Evolutionary conservation across 2,797 vertebrate species (phyloP).

Genomic region (Danio tinwini): DNA sequence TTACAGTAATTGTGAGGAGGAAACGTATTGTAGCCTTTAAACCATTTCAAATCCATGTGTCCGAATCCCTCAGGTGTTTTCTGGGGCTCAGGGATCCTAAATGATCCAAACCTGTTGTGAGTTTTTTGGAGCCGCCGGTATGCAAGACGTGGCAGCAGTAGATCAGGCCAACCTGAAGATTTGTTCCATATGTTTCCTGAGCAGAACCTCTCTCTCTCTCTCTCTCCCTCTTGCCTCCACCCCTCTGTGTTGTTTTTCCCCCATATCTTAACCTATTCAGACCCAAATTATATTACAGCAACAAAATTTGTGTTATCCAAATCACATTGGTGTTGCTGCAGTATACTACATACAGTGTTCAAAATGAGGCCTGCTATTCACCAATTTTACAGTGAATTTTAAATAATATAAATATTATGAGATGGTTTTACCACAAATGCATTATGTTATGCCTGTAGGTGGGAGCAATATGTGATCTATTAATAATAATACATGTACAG

Average conservation of each 20-base stretch:
- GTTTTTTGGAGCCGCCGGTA: constrained; percentile 69
- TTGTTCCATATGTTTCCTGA: constrained; percentile 95
- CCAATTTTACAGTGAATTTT: background rate
- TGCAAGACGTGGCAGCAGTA: constrained; percentile 91
- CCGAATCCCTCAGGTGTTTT: constrained; percentile 57
- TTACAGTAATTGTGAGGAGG: constrained; percentile 19
- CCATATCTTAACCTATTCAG: constrained; percentile 56
- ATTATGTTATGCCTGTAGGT: background rate
- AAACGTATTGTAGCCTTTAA: constrained; percentile 31
- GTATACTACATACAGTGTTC: background rate
- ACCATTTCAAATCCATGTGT: constrained; percentile 7
- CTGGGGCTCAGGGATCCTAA: constrained; percentile 41
- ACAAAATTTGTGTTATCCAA: constrained; percentile 60
- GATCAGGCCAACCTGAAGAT: constrained; percentile 86
- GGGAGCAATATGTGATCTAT: background rate
- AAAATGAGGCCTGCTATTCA: background rate
- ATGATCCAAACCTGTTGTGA: constrained; percentile 60
- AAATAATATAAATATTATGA: background rate
- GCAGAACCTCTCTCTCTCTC: constrained; percentile 63
- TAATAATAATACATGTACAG: background rate
- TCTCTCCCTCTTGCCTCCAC: background rate
- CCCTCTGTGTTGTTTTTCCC: constrained; percentile 29
- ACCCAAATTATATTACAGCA: constrained; percentile 66
- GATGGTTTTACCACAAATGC: background rate
- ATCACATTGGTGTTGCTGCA: background rate